phyloP scores from a whole-genome alignment of 2,888 invertebrate genomes.

The Drosophila testacea region DNA sequence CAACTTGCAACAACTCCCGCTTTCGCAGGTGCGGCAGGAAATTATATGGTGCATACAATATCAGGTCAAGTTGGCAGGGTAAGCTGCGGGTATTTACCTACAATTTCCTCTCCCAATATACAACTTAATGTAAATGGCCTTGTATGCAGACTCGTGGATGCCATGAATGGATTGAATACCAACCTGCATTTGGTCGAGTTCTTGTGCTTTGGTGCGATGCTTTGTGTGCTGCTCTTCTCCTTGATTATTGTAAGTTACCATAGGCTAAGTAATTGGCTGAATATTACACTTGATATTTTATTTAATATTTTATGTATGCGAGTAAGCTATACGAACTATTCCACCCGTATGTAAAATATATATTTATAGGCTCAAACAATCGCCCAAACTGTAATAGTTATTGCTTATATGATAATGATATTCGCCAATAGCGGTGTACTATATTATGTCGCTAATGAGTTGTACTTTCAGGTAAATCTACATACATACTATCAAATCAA shows the following conservation, averaged over 20 bases:
- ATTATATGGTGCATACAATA: slow-evolving; percentile 78
- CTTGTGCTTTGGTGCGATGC: slow-evolving; percentile 76
- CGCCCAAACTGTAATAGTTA: slow-evolving; percentile 69
- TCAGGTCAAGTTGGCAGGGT: slow-evolving; percentile 77
- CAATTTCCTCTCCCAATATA: not conserved
- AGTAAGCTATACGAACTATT: too few species aligned
- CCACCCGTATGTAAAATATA: too few species aligned
- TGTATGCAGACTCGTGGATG: slow-evolving; percentile 40
- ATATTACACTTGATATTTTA: not conserved
- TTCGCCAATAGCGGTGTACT: slow-evolving; percentile 75
- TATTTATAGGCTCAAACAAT: slow-evolving; percentile 65
- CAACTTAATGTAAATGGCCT: slow-evolving; percentile 1
- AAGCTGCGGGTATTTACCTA: slow-evolving; percentile 19
- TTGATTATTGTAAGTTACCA: slow-evolving; percentile 72
- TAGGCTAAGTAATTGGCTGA: not conserved
- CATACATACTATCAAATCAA: not conserved
- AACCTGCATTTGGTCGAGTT: slow-evolving; percentile 71
- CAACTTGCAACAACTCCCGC: slow-evolving; percentile 44
- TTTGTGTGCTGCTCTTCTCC: slow-evolving; percentile 80
- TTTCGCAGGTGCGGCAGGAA: slow-evolving; percentile 43
- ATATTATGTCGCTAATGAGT: slow-evolving; percentile 80
- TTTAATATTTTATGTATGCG: too few species aligned
- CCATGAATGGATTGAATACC: slow-evolving; percentile 65
- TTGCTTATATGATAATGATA: slow-evolving; percentile 77
- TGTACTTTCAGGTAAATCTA: slow-evolving; percentile 65